Evolutionary conservation across 2,797 vertebrate genomes (phyloP).

Genomic region (Sebastes ruberrimus): DNA sequence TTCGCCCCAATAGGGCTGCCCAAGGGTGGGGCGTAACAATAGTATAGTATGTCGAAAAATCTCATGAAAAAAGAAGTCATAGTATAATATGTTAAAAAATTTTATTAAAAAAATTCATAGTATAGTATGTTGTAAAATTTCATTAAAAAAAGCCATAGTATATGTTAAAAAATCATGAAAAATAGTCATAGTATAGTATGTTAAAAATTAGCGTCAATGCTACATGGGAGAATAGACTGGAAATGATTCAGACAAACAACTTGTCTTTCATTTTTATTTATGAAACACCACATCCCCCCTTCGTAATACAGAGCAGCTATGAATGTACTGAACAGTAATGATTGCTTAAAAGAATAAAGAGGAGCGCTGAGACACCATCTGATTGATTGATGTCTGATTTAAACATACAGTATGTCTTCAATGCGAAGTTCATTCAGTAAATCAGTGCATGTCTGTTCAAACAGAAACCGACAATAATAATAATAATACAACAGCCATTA

Average conservation of each 20-base stretch:
- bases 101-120: too few species aligned
- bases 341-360: neutral
- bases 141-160: too few species aligned
- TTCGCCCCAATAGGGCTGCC: too few species aligned
- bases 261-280: constrained; percentile 62
- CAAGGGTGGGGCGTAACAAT: too few species aligned
- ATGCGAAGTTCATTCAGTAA: neutral
- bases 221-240: neutral
- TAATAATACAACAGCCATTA: neutral
- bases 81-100: too few species aligned
- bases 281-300: constrained; percentile 40
- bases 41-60: too few species aligned
- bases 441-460: neutral
- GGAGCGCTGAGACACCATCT: neutral
- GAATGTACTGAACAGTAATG: too few species aligned
- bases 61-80: too few species aligned
- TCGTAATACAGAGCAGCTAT: neutral
- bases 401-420: neutral
- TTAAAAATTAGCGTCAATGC: neutral
- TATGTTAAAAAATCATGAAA: too few species aligned
- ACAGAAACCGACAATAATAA: too few species aligned
- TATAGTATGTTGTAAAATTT: too few species aligned
- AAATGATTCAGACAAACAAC: neutral
- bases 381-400: neutral
- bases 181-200: too few species aligned